Evolutionary conservation across 2,797 vertebrate genomes (phyloP).

Genomic region (Scomberomorus guttatus): DNA sequence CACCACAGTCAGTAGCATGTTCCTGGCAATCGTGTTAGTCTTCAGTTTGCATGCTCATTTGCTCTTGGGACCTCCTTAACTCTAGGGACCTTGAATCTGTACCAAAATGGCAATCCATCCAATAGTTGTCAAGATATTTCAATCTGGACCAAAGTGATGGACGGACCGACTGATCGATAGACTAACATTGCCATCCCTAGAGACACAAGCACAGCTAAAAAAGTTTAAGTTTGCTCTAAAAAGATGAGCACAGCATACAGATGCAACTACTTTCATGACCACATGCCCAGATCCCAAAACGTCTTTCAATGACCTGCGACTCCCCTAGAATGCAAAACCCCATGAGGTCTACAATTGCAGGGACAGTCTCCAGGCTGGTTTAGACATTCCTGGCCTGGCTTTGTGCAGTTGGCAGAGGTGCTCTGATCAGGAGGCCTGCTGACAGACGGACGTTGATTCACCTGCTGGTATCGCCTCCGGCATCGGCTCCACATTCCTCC

Average conservation of each 20-base stretch:
- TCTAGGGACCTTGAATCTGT: background rate
- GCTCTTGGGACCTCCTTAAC: too few species aligned
- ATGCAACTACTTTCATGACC: background rate
- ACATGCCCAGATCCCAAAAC: background rate
- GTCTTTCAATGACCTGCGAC: slow-evolving; percentile 17
- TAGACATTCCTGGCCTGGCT: slow-evolving; percentile 59
- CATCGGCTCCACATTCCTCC: slow-evolving; percentile 78
- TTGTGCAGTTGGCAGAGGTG: slow-evolving; percentile 61
- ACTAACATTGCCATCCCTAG: background rate
- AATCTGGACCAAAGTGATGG: background rate
- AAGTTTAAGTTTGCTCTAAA: slow-evolving; percentile 1
- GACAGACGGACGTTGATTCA: slow-evolving; percentile 80
- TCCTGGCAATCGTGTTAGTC: too few species aligned
- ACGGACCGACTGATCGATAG: background rate
- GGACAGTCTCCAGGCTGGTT: slow-evolving; percentile 29
- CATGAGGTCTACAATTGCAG: slow-evolving; percentile 17
- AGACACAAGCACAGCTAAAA: background rate
- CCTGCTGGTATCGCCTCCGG: slow-evolving; percentile 74
- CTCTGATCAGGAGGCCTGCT: slow-evolving; percentile 76
- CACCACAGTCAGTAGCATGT: background rate
- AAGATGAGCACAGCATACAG: slow-evolving; percentile 1
- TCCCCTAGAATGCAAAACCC: slow-evolving; percentile 4
- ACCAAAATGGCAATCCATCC: background rate
- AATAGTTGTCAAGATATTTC: slow-evolving; percentile 1
- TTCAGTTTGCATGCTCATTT: too few species aligned